These are phyloP conservation scores for Cossypha dichroa DNA, from an alignment of 2,797 vertebrate genomes.

Conservation along the genomic window DNA sequence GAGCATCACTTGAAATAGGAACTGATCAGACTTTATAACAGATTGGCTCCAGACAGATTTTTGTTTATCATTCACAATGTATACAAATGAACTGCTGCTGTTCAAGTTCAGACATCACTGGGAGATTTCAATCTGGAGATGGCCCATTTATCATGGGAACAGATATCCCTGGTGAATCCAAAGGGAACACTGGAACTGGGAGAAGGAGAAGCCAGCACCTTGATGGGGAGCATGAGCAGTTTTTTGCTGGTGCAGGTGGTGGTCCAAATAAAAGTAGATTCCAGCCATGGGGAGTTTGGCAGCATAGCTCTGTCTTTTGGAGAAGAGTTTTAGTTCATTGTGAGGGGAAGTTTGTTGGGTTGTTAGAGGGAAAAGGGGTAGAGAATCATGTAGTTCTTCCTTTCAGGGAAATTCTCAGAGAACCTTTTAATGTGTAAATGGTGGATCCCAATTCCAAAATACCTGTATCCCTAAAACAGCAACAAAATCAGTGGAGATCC, in stretches of 20 bases:
- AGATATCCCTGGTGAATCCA: background rate
- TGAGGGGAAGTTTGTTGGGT: rapidly evolving
- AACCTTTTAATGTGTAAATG: rapidly evolving
- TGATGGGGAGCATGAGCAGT: rapidly evolving
- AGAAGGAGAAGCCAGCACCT: background rate
- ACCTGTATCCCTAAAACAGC: background rate
- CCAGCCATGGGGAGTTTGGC: background rate
- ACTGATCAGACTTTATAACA: background rate
- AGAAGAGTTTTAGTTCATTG: background rate
- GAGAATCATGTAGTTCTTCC: rapidly evolving
- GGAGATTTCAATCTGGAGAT: background rate
- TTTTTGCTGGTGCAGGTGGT: too few relatives aligned
- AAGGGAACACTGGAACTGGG: background rate
- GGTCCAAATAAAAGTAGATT: background rate
- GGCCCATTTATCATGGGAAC: background rate
- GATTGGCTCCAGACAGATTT: background rate
- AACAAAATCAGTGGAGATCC: background rate
- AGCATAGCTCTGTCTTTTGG: background rate
- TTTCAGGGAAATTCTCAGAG: background rate
- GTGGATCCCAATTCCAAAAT: background rate
- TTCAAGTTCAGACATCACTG: background rate
- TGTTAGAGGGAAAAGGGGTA: rapidly evolving
- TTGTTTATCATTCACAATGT: background rate
- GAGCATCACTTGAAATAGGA: background rate
- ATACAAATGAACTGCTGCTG: background rate